phyloP scores from a whole-genome alignment of 2,113 vertebrate species.

The Corythaixoides concolor region DNA sequence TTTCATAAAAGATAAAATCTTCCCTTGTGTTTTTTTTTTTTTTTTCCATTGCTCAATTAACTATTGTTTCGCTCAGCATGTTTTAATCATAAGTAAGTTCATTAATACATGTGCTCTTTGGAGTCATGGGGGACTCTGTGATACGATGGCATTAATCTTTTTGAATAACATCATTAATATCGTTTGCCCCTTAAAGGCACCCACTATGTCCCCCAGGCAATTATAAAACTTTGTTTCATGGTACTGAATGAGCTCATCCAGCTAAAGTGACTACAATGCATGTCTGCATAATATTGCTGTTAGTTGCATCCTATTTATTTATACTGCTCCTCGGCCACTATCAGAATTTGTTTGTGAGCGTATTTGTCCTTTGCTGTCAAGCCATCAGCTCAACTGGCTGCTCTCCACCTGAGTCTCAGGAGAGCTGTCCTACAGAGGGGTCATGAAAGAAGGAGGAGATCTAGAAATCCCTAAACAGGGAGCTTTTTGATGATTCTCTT shows the following conservation, averaged over 20 bases:
- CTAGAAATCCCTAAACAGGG: background rate
- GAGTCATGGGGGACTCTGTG: background rate
- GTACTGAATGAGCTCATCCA: slow-evolving; percentile 16
- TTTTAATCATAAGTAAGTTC: slow-evolving; percentile 55
- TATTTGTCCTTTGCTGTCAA: background rate
- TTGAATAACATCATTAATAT: slow-evolving; percentile 54
- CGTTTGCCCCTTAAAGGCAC: slow-evolving; percentile 29
- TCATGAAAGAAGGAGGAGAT: background rate
- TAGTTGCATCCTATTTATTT: slow-evolving; percentile 16
- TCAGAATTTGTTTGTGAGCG: background rate
- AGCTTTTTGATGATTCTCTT: background rate
- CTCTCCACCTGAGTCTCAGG: background rate
- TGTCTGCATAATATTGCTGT: background rate
- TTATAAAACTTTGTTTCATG: slow-evolving; percentile 27
- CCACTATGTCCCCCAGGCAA: background rate
- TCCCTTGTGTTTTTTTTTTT: slow-evolving; percentile 28
- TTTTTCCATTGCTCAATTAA: slow-evolving; percentile 60
- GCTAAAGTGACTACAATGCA: slow-evolving; percentile 10
- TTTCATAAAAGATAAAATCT: slow-evolving; percentile 59
- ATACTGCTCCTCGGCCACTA: background rate
- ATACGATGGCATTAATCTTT: slow-evolving; percentile 39
- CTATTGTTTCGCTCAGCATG: slow-evolving; percentile 59
- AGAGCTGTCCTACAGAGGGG: background rate
- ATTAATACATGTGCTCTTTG: slow-evolving; percentile 42
- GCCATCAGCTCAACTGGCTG: background rate